Base-by-base conservation (phyloP, 2,797 vertebrate species). In the Pogonophryne albipinna region DNA sequence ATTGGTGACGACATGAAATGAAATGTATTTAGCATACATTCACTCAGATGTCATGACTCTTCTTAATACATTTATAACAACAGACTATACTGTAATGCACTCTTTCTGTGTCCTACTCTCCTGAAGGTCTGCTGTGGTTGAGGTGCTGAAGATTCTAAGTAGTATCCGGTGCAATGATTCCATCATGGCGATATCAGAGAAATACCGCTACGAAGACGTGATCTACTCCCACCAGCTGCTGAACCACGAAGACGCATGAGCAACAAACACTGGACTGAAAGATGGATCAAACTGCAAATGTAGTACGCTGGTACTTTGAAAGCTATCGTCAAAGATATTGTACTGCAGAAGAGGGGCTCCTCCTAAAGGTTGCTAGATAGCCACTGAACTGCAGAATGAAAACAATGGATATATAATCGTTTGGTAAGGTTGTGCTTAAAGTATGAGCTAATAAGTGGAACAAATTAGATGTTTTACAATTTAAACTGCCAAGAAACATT, bases 121-220 rank as follows among this genome's bases (percentile, higher is more conserved):
- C 61, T 75, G 16, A 16, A 94, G 93, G 81, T 80, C 88, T 65
- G 79, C 84, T 51, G 90, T 92, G 73, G 69, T 87, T 77, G 95
- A 96, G 83, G 82, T 97, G 72, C 87, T 98, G 73, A 90, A 93
- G 80, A 86, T 98, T 84, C 80, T 99, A 74, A 85, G 95, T 83
- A 93, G 85, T 85, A 90, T 98, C 76, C 94, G 95, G 83, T 96
- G 96, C 84, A 75, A 96, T 61, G 89, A 87, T 70, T 86, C 93
- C 15, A 95, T 95, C 46, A 90, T 95, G 85, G 85, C 92, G 38
- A 78, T 98, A 67, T 91, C 94, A 70, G 91, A 95, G 57, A 95
- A 96, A 76, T 92, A 96, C 68, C 91, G 94, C 73, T 94, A 95
- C 74, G 92, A 96, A 79, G 94, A 96, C 51, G 87, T 94, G 71